A percentile compares a stretch with the other conserved stretches of the same genome.
Conservation (phyloP, 2,888 invertebrate species). For the Thumatha senex region DNA sequence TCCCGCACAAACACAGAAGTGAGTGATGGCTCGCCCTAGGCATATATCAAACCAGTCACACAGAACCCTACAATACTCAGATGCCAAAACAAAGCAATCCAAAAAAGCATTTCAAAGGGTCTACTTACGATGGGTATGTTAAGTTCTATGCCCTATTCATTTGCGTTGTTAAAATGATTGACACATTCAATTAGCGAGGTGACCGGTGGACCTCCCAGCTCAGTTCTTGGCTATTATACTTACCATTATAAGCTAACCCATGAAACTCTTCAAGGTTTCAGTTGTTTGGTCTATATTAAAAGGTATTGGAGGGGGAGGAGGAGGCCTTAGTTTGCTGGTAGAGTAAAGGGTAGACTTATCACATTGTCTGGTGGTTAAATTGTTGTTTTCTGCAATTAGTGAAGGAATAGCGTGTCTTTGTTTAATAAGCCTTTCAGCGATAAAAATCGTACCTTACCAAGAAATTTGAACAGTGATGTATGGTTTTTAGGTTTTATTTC, state of each 20-base stretch:
- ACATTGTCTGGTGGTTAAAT: conserved; percentile 69
- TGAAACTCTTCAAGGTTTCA: conserved; percentile 10
- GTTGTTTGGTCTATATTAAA: conserved; percentile 8
- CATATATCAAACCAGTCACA: conserved; percentile 56
- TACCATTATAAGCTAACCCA: conserved; percentile 50
- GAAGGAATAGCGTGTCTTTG: conserved; percentile 70
- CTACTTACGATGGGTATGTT: conserved; percentile 54
- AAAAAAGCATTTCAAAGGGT: conserved; percentile 35
- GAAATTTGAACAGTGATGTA: conserved; percentile 42
- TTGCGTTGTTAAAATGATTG: conserved; percentile 90
- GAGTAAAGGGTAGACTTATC: conserved; percentile 55
- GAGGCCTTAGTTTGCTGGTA: conserved; percentile 47
- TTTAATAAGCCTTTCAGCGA: conserved; percentile 76
- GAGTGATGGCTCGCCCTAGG: conserved; percentile 70
- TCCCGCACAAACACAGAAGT: conserved; percentile 48
- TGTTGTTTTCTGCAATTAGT: conserved; percentile 80
- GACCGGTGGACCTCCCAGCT: conserved; percentile 84
- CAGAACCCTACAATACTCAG: conserved; percentile 28
- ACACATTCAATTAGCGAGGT: conserved; percentile 90
- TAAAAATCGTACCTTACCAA: conserved; percentile 38
- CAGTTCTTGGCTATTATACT: conserved; percentile 64
- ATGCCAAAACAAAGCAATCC: conserved; percentile 23
- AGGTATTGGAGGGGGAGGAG: conserved; percentile 18
- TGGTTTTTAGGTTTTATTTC: conserved; percentile 16
- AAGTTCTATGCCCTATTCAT: conserved; percentile 76